A percentile compares a stretch with the other conserved stretches of the same genome.
phyloP scores from a whole-genome alignment of 2,888 invertebrate genomes.

The Cephonodes hylas region DNA sequence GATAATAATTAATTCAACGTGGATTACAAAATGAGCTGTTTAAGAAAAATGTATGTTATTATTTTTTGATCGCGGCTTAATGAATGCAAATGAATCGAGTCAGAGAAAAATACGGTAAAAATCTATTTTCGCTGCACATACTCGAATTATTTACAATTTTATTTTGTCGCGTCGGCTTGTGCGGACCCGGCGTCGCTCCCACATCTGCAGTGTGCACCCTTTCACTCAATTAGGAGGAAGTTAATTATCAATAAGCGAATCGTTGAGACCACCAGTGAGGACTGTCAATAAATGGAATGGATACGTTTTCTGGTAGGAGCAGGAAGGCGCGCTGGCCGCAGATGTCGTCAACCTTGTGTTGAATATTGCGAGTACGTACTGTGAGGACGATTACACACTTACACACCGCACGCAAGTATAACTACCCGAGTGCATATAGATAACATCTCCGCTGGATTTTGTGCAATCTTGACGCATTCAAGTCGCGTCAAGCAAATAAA shows the following conservation, averaged over 20 bases:
- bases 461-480: conserved; percentile 25
- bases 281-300: conserved; percentile 34
- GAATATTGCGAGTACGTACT: conserved; percentile 38
- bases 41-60: conserved; percentile 22
- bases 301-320: conserved; percentile 32
- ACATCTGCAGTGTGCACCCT: conserved; percentile 29
- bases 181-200: not conserved
- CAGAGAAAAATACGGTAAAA: conserved; percentile 6
- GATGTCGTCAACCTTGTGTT: conserved; percentile 54
- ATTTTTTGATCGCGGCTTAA: conserved; percentile 21
- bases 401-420: conserved; percentile 18
- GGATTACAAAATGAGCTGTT: conserved; percentile 24
- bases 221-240: conserved; percentile 33
- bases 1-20: conserved; percentile 29
- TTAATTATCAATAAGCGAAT: conserved; percentile 24
- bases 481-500: conserved; percentile 24
- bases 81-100: conserved; percentile 1
- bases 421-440: conserved; percentile 34
- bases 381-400: conserved; percentile 35
- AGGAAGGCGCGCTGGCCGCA: conserved; percentile 48
- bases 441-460: conserved; percentile 32
- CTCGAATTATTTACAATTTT: not conserved
- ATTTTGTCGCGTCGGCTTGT: not conserved
- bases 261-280: conserved; percentile 29
- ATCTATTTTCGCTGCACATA: not conserved